Evolutionary conservation across 2,888 invertebrate genomes (phyloP).

Genomic region (Ernsta delagoae): DNA sequence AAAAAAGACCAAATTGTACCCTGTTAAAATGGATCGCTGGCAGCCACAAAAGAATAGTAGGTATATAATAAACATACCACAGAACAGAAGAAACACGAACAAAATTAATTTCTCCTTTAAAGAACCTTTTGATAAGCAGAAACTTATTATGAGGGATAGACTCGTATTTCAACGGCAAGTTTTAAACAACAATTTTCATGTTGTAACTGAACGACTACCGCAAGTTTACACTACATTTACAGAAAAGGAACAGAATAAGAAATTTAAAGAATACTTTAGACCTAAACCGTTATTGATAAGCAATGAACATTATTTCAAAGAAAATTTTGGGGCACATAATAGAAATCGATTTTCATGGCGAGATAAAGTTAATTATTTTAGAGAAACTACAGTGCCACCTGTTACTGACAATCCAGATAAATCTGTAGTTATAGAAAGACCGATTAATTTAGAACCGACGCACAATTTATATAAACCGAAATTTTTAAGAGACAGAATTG

Average conservation of each 20-base stretch:
- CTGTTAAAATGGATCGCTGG: constrained; percentile 46
- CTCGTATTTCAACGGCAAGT: constrained; percentile 19
- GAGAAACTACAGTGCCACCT: constrained; percentile 36
- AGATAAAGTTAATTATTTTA: constrained; percentile 49
- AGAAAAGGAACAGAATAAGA: constrained; percentile 41
- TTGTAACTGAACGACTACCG: constrained; percentile 40
- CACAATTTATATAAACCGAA: constrained; percentile 46
- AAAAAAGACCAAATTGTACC: constrained; percentile 53
- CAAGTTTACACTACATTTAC: constrained; percentile 54
- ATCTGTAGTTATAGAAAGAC: constrained; percentile 46
- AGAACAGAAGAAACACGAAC: constrained; percentile 51
- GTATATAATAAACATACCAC: constrained; percentile 50
- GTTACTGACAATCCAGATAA: constrained; percentile 20
- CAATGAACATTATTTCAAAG: constrained; percentile 48
- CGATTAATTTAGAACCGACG: constrained; percentile 42
- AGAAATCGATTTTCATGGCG: constrained; percentile 47
- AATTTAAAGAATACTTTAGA: constrained; percentile 39
- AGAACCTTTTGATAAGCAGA: constrained; percentile 45
- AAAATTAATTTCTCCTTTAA: constrained; percentile 55
- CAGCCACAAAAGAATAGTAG: constrained; percentile 48
- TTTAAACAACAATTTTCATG: constrained; percentile 25
- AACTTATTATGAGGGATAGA: constrained; percentile 32
- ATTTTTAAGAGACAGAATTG: constrained; percentile 52
- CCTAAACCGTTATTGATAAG: constrained; percentile 50
- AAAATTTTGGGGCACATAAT: constrained; percentile 45